Percentiles rank a stretch among this genome's conserved stretches.
These are phyloP conservation scores for Eubasilissa regina DNA, from an alignment of 1,140 invertebrate genomes.

Conservation along the genomic window DNA sequence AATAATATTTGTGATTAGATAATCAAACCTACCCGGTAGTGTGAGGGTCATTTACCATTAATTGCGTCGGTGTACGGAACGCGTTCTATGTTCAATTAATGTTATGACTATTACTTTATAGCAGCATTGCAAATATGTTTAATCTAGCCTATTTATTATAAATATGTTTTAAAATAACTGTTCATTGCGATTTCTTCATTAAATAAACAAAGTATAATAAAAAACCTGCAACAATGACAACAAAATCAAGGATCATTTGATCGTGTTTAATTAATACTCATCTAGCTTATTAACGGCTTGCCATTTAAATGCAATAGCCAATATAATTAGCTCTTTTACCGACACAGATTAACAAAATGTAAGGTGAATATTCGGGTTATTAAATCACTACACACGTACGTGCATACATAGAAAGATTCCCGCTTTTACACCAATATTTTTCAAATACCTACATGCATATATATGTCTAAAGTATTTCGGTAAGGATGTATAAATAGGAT, in stretches of 20 bases:
- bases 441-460: slow-evolving; percentile 44
- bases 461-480: slow-evolving; percentile 15
- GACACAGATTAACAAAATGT: neutral
- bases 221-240: too few relatives aligned
- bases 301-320: slow-evolving; percentile 9
- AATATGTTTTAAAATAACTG: too few relatives aligned
- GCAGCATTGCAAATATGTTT: too few relatives aligned
- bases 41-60: slow-evolving; percentile 54
- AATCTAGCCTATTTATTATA: too few relatives aligned
- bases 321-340: neutral
- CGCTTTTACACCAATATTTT: slow-evolving; percentile 60
- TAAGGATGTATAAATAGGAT: slow-evolving; percentile 38
- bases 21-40: slow-evolving; percentile 57
- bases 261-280: neutral
- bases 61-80: neutral
- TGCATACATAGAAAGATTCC: slow-evolving; percentile 55
- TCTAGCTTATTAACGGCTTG: slow-evolving; percentile 21
- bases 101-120: too few relatives aligned
- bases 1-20: slow-evolving; percentile 58
- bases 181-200: too few relatives aligned
- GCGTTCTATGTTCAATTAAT: neutral
- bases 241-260: too few relatives aligned
- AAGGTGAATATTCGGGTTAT: slow-evolving; percentile 11
- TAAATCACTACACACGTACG: too few relatives aligned
- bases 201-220: too few relatives aligned